Evolutionary conservation across 2,797 vertebrate genomes (phyloP), one percentile per base, ranked within the genome.

Genomic region (Sebastes cheni): DNA sequence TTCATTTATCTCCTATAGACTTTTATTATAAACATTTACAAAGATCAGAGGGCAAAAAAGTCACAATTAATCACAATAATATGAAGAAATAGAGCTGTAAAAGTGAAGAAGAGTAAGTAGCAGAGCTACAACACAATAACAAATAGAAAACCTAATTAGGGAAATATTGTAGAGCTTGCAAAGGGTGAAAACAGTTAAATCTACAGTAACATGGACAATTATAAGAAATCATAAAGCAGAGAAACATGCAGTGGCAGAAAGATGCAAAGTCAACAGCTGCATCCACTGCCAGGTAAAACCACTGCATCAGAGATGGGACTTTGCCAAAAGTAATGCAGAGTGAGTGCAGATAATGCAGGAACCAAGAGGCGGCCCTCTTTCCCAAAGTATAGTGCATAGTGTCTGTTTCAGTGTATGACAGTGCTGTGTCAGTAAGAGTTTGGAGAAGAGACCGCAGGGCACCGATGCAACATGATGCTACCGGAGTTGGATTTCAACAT

Each of bases 261-360:
- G 16, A 58, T 75, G 61, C 61, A 4, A 16, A 36, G 29, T 75
- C 25, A 52, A 76, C 30, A 74, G 11, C 25, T 55, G 14, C n/a
- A 32, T 36, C 29, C 23, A 16, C 61, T 78, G 67, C 62, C 32
- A 62, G 54, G 4, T 50, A 23, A 62, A 85, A 82, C 4, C 8
- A 52, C 71, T 68, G 59, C n/a, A 30, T 79, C 76, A 79, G 69
- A 69, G 20, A 59, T 66, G 39, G 70, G 59, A 66, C 16, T 29
- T 59, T 54, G 36, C 23, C 34, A 23, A 27, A 68, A 60, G 18
- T 22, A 70, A 65, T 50, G 8, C 27, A 72, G 59, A 74, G 14
- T 23, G 14, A 11, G 18, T 54, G 29, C 30, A 64, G 23, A 25
- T 8, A 20, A 27, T 30, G 6, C 65, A 80, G 77, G 9, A 67